Conservation (phyloP, 2,113 vertebrate genomes). For the Plestiodon gilberti region DNA sequence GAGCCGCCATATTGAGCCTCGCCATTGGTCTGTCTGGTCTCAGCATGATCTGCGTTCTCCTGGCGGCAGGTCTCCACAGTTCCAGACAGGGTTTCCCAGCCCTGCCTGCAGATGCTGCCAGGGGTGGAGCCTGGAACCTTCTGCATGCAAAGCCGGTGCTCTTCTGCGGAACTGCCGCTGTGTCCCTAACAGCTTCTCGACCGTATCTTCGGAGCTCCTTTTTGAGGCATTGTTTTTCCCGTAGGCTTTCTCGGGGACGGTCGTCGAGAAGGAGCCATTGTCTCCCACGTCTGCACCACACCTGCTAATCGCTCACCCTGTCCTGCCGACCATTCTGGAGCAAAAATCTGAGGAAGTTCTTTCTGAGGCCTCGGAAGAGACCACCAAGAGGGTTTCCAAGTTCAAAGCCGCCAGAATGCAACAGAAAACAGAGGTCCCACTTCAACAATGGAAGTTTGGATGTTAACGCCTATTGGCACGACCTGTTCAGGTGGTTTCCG, state of each 20-base stretch:
- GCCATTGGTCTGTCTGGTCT: too few relatives aligned
- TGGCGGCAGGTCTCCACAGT: too few relatives aligned
- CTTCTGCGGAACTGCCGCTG: too few relatives aligned
- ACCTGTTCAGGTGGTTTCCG: conserved; percentile 7
- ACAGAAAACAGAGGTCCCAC: conserved; percentile 74
- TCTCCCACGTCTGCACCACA: conserved; percentile 78
- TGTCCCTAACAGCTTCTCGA: conserved; percentile 30
- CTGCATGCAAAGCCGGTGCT: too few relatives aligned
- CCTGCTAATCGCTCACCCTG: conserved; percentile 82
- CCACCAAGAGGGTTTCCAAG: conserved; percentile 83
- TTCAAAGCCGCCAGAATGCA: conserved; percentile 94
- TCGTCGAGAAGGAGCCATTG: conserved; percentile 92
- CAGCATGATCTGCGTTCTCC: too few relatives aligned
- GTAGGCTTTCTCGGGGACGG: conserved; percentile 96
- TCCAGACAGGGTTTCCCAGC: too few relatives aligned
- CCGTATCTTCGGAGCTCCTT: conserved; percentile 58
- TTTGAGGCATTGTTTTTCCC: conserved; percentile 56
- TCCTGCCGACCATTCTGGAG: conserved; percentile 92
- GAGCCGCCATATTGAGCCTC: too few relatives aligned
- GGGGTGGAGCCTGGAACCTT: too few relatives aligned
- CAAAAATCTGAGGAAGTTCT: conserved; percentile 87
- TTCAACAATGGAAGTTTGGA: not conserved
- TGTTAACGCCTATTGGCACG: not conserved
- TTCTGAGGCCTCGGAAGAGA: conserved; percentile 77
- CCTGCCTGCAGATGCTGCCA: too few relatives aligned